Evolutionary conservation across 2,113 vertebrate species (phyloP).

Genomic region (Corythaixoides concolor): DNA sequence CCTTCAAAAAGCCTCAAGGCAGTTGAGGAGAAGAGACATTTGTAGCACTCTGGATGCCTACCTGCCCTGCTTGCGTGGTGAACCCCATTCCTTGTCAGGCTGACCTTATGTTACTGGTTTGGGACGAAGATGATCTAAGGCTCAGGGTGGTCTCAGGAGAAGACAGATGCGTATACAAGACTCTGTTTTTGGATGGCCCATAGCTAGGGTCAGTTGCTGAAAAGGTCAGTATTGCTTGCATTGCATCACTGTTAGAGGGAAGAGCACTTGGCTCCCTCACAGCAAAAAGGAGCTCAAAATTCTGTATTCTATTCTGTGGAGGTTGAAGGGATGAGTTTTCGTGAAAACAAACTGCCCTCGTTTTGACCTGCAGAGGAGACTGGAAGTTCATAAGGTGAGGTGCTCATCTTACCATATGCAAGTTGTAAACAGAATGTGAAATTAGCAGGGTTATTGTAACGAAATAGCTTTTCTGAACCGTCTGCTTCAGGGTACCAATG

Average conservation of each 20-base stretch:
- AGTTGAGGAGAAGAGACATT: not conserved
- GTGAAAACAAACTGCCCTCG: not conserved
- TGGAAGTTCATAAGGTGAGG: not conserved
- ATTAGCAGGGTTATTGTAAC: slow-evolving; percentile 6
- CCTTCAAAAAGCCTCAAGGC: not conserved
- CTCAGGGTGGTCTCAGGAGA: not conserved
- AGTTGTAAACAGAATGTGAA: slow-evolving; percentile 8
- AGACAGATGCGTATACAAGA: not conserved
- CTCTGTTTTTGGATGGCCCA: not conserved
- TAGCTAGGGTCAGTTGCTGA: not conserved
- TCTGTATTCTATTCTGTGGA: not conserved
- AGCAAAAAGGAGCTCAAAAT: not conserved
- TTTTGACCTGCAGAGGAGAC: not conserved
- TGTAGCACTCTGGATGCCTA: not conserved
- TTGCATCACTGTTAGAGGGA: accelerated
- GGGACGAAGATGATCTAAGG: not conserved
- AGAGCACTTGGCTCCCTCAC: not conserved
- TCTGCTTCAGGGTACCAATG: not conserved
- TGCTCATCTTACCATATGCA: not conserved
- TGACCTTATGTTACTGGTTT: not conserved
- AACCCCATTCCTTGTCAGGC: not conserved
- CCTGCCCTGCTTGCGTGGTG: not conserved
- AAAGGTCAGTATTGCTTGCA: not conserved
- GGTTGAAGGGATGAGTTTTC: not conserved
- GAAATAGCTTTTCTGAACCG: not conserved